Evolutionary conservation across 2,797 vertebrate genomes (phyloP), one percentile per base, ranked within the genome.

Genomic region (Pampus argenteus): DNA sequence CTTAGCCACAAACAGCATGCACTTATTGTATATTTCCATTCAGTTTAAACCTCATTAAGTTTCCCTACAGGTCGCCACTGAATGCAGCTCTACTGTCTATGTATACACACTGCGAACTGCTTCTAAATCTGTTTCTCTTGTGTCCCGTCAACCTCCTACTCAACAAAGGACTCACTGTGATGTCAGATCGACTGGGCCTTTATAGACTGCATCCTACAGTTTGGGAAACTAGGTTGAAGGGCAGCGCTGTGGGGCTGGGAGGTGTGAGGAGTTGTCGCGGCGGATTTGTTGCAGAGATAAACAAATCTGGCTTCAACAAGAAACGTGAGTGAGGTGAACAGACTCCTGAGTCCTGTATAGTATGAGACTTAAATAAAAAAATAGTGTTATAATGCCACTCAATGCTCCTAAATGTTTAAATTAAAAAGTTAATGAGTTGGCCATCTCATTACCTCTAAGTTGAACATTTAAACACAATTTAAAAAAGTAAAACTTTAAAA

Each of bases 161-260:
- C 18, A 74, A 82, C 81, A 84, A 81, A 78, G 51, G 60, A 9
- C 40, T 47, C 56, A 55, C 17, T 83, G 72, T 84, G 42, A 22
- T 11, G 10, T 74, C 42, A 38, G 22, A 66, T 52, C 71, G 58
- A 55, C 34, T 60, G 52, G 74, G 49, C 56, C 68, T 71, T 72
- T 66, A 47, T 52, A 5, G 2, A 9, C 38, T 4, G 23, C 8
- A 36, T 38, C 45, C 45, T 55, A 55, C 75, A 76, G 78, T 76
- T 75, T 81, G 67, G 38, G 62, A 85, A 85, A 71, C 58, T 60
- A 54, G 66, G 59, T 62, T 70, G 11, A 65, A 50, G 70, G 42
- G 29, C 54, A 74, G 34, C 3, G 1, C 25, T 65, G 54, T 31
- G 42, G 26, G 3, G 6, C 11, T 51, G 50, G 64, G 38, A 31